Evolutionary conservation across 30 jellyfish, hydroid and myxozoan genomes (phyloP), one percentile per base, ranked within the genome.

Genomic region (Clytia hemisphaerica): DNA sequence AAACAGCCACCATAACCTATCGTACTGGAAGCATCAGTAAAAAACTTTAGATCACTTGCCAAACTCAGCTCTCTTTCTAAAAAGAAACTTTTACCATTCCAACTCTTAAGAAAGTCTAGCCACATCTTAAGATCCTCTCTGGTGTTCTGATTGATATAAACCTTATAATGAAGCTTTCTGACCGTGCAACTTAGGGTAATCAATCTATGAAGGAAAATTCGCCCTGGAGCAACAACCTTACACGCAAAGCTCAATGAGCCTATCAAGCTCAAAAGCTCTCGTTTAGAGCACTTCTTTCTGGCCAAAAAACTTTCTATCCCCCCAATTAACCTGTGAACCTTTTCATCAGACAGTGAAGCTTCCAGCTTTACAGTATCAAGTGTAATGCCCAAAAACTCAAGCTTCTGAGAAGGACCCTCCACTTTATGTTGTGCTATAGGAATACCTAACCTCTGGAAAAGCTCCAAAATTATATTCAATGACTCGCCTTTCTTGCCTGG

Each of bases 41-140:
- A n/a, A n/a, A n/a, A n/a, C n/a, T n/a, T n/a, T n/a, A n/a, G n/a
- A n/a, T n/a, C n/a, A n/a, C n/a, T n/a, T n/a, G n/a, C n/a, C n/a
- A n/a, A n/a, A n/a, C n/a, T n/a, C n/a, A n/a, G n/a, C n/a, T n/a
- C n/a, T n/a, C n/a, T n/a, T n/a, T n/a, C n/a, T n/a, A n/a, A n/a
- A n/a, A 64, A 67, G 24, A 67, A 67, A 31, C 67, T 46, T 31
- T 47, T 24, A 2, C 79, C 79, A 67, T 67, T 67, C 79, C 79
- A 67, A 14, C 69, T 45, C 50, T 28, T 16, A 16, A 50, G 21
- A 9, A 50, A 32, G 19, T 26, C 30, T 14, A 10, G 27, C 83
- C 83, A 72, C 65, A 27, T 26, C 2, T 35, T 37, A 37, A 72
- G 24, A 51, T 72, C 74, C 7, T 57, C 74, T 12, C 44, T 15